Evolutionary conservation across 1,140 invertebrate species (phyloP), one percentile per base, ranked within the genome.

Genomic region (Drosophila aff.): DNA sequence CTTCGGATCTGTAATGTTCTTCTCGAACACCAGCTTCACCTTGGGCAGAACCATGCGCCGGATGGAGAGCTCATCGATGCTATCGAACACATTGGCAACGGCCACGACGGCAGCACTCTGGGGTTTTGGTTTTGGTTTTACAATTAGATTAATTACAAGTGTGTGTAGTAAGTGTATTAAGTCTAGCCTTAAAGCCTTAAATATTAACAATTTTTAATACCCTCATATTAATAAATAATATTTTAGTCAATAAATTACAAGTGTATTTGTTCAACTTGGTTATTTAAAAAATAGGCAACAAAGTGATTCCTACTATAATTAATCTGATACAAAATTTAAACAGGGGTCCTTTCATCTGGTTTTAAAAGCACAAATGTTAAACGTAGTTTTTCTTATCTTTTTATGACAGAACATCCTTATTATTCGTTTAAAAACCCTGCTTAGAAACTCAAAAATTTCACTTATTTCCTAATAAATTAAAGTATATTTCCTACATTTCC

Each of bases 51-150:
- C 96, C 93, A 97, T 96, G 67, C 95, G 95, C 52, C 96, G 95
- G 60, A 99, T 96, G 9, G 96, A 95, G 26, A 95, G 94, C 80
- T 98, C 97, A 71, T 98, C 96, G 72, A 99, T 94, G 90, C 96
- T 96, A 68, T 98, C 96, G 26, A 96, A 96, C 8, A 98, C 96
- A 81, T 97, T 97, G 41, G 97, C 95, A 3, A 98, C 96, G 16
- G 98, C 97, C 57, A 97, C 95, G 50, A 99, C 94, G 2, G 98
- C 97, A n/a, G 98, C 97, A 81, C 96, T 96, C 97, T 98, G 91
- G 9, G 4, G 10, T 31, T 40, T 18, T 16, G n/a, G 11, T n/a
- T 46, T 15, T 23, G 6, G 21, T 47, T 47, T 46, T 16, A 13
- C 40, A 57, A 38, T 46, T 49, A 8, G 28, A 16, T 31, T 0